These are phyloP conservation scores for Ceratina calcarata DNA, from an alignment of 1,140 invertebrate species.

Conservation along the genomic window DNA sequence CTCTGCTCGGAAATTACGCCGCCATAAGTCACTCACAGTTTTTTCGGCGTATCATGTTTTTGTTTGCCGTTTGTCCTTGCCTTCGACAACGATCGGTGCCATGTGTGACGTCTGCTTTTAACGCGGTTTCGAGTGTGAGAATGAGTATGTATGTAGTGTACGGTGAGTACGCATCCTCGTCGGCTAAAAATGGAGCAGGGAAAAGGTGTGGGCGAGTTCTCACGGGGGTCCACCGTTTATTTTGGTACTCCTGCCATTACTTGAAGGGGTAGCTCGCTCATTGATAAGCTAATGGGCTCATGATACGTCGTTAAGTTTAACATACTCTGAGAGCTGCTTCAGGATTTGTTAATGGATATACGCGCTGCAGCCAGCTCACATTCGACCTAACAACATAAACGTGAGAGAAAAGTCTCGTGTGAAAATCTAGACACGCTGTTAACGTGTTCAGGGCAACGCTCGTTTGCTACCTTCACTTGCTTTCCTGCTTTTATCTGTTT, in stretches of 20 bases:
- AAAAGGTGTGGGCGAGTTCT: constrained; percentile 66
- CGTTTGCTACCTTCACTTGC: neutral
- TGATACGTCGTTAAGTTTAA: constrained; percentile 64
- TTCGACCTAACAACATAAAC: constrained; percentile 34
- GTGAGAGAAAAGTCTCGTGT: constrained; percentile 49
- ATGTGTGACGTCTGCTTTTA: constrained; percentile 52
- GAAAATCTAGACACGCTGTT: constrained; percentile 12
- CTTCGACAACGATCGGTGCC: constrained; percentile 43
- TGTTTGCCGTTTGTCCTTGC: constrained; percentile 47
- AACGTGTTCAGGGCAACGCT: neutral
- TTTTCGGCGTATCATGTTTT: constrained; percentile 47
- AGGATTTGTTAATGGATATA: constrained; percentile 46
- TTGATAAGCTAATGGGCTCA: constrained; percentile 73
- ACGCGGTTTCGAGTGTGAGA: constrained; percentile 48
- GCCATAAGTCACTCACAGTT: constrained; percentile 11
- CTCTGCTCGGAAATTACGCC: neutral
- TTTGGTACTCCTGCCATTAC: constrained; percentile 67
- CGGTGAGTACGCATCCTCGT: neutral
- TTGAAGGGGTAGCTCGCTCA: constrained; percentile 61
- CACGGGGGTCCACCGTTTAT: constrained; percentile 65
- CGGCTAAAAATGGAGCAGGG: constrained; percentile 47
- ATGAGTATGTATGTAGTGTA: constrained; percentile 33
- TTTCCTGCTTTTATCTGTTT: neutral
- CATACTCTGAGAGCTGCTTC: constrained; percentile 57
- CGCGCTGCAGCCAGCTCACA: neutral